Evolutionary conservation across 2,797 vertebrate species (phyloP).

Genomic region (Gallirallus australis): DNA sequence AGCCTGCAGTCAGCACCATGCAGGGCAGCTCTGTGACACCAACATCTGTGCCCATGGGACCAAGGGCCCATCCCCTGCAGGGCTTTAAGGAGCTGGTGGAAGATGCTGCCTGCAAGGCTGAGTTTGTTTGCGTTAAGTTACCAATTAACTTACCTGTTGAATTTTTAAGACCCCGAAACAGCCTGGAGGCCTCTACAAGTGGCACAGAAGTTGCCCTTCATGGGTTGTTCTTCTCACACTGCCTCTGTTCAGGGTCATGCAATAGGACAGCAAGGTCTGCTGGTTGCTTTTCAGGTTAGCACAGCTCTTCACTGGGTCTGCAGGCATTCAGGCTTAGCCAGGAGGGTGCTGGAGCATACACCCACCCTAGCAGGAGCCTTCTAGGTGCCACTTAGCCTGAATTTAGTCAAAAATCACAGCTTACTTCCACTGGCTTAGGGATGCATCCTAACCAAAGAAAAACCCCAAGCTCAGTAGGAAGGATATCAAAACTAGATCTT

Average conservation of each 20-base stretch:
- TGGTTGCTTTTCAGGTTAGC: not conserved
- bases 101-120: not conserved
- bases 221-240: not conserved
- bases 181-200: not conserved
- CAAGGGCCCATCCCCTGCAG: not conserved
- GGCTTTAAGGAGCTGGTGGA: not conserved
- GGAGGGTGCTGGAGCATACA: not conserved
- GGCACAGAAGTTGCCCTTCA: rapidly evolving
- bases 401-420: not conserved
- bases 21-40: rapidly evolving
- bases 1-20: not conserved
- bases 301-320: not conserved
- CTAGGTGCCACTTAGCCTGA: not conserved
- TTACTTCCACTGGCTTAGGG: not conserved
- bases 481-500: rapidly evolving
- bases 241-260: rapidly evolving
- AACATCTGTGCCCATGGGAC: not conserved
- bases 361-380: not conserved
- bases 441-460: not conserved
- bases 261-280: not conserved
- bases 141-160: not conserved
- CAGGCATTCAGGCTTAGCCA: not conserved
- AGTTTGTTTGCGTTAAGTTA: not conserved
- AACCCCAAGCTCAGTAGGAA: not conserved
- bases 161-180: not conserved